Percentiles rank a stretch among this genome's conserved stretches.
Conservation (phyloP, 2,888 invertebrate species). For the Leptinotarsa rubiginosa region DNA sequence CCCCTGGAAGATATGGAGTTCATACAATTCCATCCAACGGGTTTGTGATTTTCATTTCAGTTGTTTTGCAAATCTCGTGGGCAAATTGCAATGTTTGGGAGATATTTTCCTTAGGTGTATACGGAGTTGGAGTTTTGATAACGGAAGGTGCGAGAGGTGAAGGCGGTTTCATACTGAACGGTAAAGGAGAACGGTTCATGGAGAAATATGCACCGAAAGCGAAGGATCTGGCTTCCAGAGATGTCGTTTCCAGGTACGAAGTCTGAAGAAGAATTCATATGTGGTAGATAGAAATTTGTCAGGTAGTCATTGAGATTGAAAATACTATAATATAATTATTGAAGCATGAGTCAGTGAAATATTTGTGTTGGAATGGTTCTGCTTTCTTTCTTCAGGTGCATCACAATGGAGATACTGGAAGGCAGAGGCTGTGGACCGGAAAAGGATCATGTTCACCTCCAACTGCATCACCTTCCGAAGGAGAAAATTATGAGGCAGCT, state of each 20-base stretch:
- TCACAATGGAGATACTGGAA: conserved; percentile 77
- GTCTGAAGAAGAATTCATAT: too few species aligned
- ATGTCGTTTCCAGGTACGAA: conserved; percentile 90
- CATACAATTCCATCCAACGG: conserved; percentile 98
- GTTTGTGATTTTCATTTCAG: conserved; percentile 56
- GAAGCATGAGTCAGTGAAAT: too few species aligned
- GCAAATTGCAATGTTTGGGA: neutral
- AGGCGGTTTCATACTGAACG: conserved; percentile 94
- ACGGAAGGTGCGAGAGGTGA: conserved; percentile 97
- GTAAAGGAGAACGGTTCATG: conserved; percentile 97
- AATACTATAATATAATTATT: too few species aligned
- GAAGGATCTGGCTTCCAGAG: conserved; percentile 95
- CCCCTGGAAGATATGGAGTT: conserved; percentile 97
- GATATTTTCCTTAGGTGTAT: conserved; percentile 68
- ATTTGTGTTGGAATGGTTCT: neutral
- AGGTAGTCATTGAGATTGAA: too few species aligned
- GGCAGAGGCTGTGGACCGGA: conserved; percentile 71
- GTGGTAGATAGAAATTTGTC: too few species aligned
- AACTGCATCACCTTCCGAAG: conserved; percentile 72
- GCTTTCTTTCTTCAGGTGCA: conserved; percentile 14
- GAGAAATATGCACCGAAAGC: conserved; percentile 96
- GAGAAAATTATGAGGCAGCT: conserved; percentile 67
- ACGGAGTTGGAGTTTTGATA: conserved; percentile 95
- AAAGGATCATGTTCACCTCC: conserved; percentile 70
- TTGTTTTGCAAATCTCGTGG: neutral